Evolutionary conservation across 2,888 invertebrate genomes (phyloP).

Genomic region (Lampropteryx suffumata): DNA sequence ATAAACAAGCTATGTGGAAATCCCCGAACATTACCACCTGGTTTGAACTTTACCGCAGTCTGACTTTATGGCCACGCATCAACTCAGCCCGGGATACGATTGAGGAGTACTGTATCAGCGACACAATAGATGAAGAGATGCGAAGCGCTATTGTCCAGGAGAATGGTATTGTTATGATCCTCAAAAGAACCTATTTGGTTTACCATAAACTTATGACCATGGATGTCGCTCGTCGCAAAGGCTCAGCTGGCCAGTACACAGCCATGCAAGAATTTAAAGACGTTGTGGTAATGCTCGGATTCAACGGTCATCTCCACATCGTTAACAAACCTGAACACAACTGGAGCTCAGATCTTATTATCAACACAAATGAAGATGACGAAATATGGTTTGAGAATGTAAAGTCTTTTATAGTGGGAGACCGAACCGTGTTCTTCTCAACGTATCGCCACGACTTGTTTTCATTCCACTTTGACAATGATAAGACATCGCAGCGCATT

Average conservation of each 20-base stretch:
- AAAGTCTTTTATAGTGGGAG: slow-evolving; percentile 8
- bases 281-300: slow-evolving; percentile 4
- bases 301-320: slow-evolving; percentile 15
- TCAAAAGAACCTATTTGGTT: slow-evolving; percentile 40
- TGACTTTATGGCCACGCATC: slow-evolving; percentile 59
- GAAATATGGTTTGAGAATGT: slow-evolving; percentile 3
- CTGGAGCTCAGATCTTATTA: slow-evolving; percentile 2
- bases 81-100: slow-evolving; percentile 42
- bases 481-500: neutral
- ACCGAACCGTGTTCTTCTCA: slow-evolving; percentile 5
- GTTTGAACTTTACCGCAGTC: slow-evolving; percentile 60
- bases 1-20: slow-evolving; percentile 45
- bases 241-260: slow-evolving; percentile 51
- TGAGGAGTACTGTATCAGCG: slow-evolving; percentile 56
- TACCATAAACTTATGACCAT: slow-evolving; percentile 59
- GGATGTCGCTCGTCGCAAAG: slow-evolving; percentile 34
- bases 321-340: slow-evolving; percentile 2
- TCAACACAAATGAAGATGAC: neutral
- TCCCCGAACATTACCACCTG: slow-evolving; percentile 43
- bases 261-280: slow-evolving; percentile 36
- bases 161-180: slow-evolving; percentile 56
- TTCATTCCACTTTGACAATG: slow-evolving; percentile 8
- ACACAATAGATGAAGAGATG: slow-evolving; percentile 48
- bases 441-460: slow-evolving; percentile 1
- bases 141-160: slow-evolving; percentile 47